Evolutionary conservation across 2,888 invertebrate species (phyloP), one percentile per base, ranked within the genome.

Genomic region (Myopa testacea): DNA sequence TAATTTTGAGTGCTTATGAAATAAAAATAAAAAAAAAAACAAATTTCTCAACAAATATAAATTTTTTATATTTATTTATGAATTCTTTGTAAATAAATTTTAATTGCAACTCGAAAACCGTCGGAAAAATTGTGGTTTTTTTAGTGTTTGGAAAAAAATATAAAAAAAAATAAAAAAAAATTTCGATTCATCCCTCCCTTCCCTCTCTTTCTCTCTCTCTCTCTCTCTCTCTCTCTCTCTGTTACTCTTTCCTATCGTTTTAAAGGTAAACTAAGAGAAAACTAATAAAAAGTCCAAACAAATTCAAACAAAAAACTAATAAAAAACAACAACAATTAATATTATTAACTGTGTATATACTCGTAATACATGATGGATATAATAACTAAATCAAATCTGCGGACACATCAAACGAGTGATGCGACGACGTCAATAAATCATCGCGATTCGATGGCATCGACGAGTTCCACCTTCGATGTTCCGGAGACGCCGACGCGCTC

Each of bases 361-460:
- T n/a, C n/a, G n/a, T n/a, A n/a, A n/a, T 58, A 58, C n/a, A 58
- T 5, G 8, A 76, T 65, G 65, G 71, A 75, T n/a, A 60, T 55
- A 16, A 40, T 62, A 67, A 38, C 62, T 38, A 77, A 19, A 68
- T 75, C 10, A 75, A 75, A n/a, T 73, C 78, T 50, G 68, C 78
- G 50, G 62, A 81, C 79, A 74, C 79, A 75, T 50, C 37, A 72
- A 40, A 50, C 16, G 40, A 34, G 26, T 10, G 69, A 74, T 50
- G 76, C 58, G 7, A 37, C 37, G 14, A 26, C 19, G 19, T 45
- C 10, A 45, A 45, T 81, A 62, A 84, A 85, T 78, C 88, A 88
- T 81, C 86, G 88, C 50, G 88, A 85, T 62, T 89, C 89, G 16
- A 86, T 89, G 69, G 88, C 88, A 34, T 88, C 88, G 10, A 86